A percentile compares a stretch with the other conserved stretches of the same genome.
phyloP scores from a whole-genome alignment of 2,888 invertebrate genomes.

The Horisme vitalbata region DNA sequence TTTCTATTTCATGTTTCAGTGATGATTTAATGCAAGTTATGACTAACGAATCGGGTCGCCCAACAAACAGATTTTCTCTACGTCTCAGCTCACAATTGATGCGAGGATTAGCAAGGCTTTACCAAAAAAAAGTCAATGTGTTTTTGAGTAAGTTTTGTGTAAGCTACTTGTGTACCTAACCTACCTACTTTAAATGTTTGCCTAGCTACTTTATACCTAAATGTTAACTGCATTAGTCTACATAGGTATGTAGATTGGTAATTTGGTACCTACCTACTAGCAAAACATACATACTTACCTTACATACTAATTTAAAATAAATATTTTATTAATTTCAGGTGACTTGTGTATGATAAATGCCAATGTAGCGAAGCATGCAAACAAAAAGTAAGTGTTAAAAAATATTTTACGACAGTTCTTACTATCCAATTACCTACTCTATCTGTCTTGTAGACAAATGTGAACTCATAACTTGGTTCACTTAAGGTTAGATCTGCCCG shows the following conservation, averaged over 20 bases:
- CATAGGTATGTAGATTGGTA: no score
- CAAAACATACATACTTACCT: no score
- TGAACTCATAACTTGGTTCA: no score
- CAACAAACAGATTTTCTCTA: constrained; percentile 64
- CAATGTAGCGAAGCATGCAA: constrained; percentile 54
- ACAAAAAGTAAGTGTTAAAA: constrained; percentile 63
- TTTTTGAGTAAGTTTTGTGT: constrained; percentile 53
- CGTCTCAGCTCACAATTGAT: constrained; percentile 70
- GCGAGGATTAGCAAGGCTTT: constrained; percentile 65
- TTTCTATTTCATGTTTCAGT: constrained; percentile 41
- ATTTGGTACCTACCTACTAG: no score
- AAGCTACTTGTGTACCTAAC: no score
- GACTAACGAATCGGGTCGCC: constrained; percentile 65
- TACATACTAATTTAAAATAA: neutral
- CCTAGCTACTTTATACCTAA: no score
- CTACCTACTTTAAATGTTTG: no score
- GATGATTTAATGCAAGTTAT: constrained; percentile 64
- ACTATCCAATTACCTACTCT: no score
- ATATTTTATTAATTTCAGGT: constrained; percentile 49
- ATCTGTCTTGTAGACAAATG: no score
- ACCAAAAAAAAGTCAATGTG: constrained; percentile 61
- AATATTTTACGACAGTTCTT: constrained; percentile 2
- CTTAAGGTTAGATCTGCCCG: no score
- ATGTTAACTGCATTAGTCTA: no score
- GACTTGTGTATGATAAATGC: constrained; percentile 71